phyloP scores from a whole-genome alignment of 2,113 vertebrate species.

The Psephotus haematonotus region DNA sequence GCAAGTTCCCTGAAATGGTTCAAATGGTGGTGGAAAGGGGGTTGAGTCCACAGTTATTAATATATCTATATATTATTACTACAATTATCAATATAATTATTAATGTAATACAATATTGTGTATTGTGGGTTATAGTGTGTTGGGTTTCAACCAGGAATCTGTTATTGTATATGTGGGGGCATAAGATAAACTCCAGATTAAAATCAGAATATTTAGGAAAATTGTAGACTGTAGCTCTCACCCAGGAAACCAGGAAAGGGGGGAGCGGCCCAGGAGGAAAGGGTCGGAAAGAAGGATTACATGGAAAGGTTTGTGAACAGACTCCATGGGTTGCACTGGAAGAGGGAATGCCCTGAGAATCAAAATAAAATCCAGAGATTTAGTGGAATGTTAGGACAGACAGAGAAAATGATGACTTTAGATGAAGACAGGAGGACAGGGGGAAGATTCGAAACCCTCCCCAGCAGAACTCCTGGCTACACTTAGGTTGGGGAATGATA shows the following conservation, averaged over 20 bases:
- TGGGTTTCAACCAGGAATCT: neutral
- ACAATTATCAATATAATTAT: neutral
- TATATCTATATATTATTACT: neutral
- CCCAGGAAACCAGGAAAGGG: neutral
- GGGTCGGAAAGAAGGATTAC: neutral
- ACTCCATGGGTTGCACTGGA: neutral
- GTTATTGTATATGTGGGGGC: neutral
- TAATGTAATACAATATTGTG: neutral
- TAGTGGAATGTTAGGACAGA: neutral
- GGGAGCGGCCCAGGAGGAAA: accelerated
- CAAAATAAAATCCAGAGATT: neutral
- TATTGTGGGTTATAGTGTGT: neutral
- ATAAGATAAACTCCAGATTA: neutral
- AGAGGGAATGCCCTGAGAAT: neutral
- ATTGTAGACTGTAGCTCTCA: neutral
- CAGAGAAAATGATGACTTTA: neutral
- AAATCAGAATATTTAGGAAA: neutral
- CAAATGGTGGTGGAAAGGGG: neutral
- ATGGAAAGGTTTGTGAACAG: neutral
- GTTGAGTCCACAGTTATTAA: neutral
- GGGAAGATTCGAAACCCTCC: neutral
- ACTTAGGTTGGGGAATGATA: neutral
- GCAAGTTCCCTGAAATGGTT: neutral
- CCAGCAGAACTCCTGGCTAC: neutral
- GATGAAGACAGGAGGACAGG: neutral